phyloP scores from a whole-genome alignment of 2,113 vertebrate species.

The Zootoca vivipara region DNA sequence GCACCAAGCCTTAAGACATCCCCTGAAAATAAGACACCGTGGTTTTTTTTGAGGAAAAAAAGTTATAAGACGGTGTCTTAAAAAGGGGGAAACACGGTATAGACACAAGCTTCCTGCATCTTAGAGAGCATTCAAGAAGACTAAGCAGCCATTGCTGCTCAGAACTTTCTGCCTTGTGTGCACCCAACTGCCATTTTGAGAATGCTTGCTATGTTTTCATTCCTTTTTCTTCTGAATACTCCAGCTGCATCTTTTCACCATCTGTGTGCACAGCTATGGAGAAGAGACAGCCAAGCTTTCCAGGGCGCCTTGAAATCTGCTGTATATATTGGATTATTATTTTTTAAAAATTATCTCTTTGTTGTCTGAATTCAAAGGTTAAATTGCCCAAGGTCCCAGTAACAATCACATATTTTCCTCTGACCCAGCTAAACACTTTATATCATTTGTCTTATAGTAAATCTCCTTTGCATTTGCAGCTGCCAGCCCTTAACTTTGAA shows the following conservation, averaged over 20 bases:
- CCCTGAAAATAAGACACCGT: no score
- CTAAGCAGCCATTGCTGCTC: neutral
- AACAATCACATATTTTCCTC: neutral
- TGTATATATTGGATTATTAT: neutral
- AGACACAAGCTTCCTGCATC: neutral
- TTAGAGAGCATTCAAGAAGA: neutral
- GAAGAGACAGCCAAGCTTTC: neutral
- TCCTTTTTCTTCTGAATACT: neutral
- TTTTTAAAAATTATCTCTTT: neutral
- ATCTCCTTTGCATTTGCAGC: slow-evolving; percentile 68
- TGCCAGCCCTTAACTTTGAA: slow-evolving; percentile 72
- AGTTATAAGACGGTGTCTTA: no score
- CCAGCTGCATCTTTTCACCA: neutral
- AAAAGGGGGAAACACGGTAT: no score
- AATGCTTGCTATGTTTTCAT: neutral
- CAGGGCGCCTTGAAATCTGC: neutral
- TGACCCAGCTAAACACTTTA: neutral
- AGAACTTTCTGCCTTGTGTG: neutral
- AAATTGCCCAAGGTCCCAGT: neutral
- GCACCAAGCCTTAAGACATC: no score
- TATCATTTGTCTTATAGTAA: neutral
- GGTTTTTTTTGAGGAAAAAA: no score
- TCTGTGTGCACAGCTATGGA: neutral
- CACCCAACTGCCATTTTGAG: neutral
- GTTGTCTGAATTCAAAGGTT: neutral